phyloP scores from a whole-genome alignment of 2,113 vertebrate genomes.

The Megatriorchis doriae region DNA sequence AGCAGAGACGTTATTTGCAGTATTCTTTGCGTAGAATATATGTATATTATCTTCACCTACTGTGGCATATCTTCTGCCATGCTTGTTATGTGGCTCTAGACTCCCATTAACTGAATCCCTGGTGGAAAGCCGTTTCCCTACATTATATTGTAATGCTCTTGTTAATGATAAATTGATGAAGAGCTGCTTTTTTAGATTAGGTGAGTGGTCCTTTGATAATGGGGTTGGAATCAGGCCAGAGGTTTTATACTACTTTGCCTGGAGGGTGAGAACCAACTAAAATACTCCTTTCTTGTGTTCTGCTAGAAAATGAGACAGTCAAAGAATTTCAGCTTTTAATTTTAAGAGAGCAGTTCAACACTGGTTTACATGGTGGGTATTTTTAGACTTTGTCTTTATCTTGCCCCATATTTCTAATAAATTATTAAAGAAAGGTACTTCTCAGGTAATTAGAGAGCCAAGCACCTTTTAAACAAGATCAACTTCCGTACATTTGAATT shows the following conservation, averaged over 20 bases:
- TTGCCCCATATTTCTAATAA: slow-evolving; percentile 47
- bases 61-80: slow-evolving; percentile 64
- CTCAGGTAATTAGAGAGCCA: slow-evolving; percentile 60
- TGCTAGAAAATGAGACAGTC: slow-evolving; percentile 59
- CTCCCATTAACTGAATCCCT: slow-evolving; percentile 82
- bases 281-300: slow-evolving; percentile 70
- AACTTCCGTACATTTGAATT: slow-evolving; percentile 35
- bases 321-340: slow-evolving; percentile 71
- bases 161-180: slow-evolving; percentile 96
- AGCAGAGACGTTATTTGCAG: slow-evolving; percentile 52
- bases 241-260: slow-evolving; percentile 77
- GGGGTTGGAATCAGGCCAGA: slow-evolving; percentile 84
- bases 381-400: slow-evolving; percentile 55
- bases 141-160: slow-evolving; percentile 83
- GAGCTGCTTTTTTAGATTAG: slow-evolving; percentile 85
- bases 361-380: slow-evolving; percentile 22
- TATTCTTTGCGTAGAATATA: slow-evolving; percentile 52
- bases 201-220: slow-evolving; percentile 87
- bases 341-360: slow-evolving; percentile 49
- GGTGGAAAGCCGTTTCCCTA: slow-evolving; percentile 77
- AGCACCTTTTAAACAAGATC: slow-evolving; percentile 58
- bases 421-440: slow-evolving; percentile 66
- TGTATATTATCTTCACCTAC: slow-evolving; percentile 71
- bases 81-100: slow-evolving; percentile 76
- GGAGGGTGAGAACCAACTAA: slow-evolving; percentile 82